Base-by-base conservation (phyloP, 1,140 invertebrate genomes). In the Heliconius eleuchia region DNA sequence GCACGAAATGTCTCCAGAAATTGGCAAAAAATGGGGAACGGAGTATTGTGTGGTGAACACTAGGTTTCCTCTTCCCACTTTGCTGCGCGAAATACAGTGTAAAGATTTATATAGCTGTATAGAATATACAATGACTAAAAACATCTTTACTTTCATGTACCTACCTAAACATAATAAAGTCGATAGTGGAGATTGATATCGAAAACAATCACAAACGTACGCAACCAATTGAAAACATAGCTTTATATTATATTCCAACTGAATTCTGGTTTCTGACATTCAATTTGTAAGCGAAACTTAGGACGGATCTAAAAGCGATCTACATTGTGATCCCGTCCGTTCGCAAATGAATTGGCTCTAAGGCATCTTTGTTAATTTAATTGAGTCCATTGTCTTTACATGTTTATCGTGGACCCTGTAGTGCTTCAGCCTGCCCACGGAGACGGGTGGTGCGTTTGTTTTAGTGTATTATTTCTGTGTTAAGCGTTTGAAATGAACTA, bases 311-410 rank as follows among this genome's bases (percentile, higher is more conserved):
- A 42, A 75, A 74, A 79, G 78, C 73, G 73, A 75, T 75, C 73
- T 74, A 60, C 72, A 74, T 74, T 60, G 60, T 73, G 73, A 74
- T 57, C 73, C 73, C 60, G 60, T 66, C 60, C 34, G 27, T 71
- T 75, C 66, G 5, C 60, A 75, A 75, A 75, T 71, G 78, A 55
- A 79, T 79, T 74, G 73, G 30, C 66, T 75, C 46, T 27, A 30
- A 50, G 74, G 74, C 73, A 75, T 79, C 78, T 79, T 79, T 79
- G 78, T 79, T 74, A 71, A 79, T 79, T 79, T 79, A 79, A 79
- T 79, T 75, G 78, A 30, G 23, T 79, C 73, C 57, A 66, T 66
- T 66, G 60, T 66, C 60, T 66, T 66, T 39, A 46, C 42, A 74
- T 79, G 39, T 79, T 74, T 79, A 74, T 74, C 73, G 30, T 76